These are phyloP conservation scores for Pangasianodon hypophthalmus DNA, from an alignment of 2,113 vertebrate genomes.

Conservation along the genomic window DNA sequence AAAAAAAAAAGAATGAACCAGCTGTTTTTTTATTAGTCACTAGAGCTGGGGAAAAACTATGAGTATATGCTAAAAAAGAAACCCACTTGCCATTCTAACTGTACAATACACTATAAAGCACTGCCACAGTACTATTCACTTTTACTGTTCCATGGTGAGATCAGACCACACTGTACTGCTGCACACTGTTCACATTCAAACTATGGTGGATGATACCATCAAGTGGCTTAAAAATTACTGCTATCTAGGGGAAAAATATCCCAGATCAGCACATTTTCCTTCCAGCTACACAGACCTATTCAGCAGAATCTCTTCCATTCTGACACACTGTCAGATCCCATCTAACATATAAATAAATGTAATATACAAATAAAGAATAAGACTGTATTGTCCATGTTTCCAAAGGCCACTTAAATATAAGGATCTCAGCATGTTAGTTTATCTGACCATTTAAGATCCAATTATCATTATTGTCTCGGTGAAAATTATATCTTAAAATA, in stretches of 20 bases:
- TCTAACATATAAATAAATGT: neutral
- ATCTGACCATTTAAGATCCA: neutral
- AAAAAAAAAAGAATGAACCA: neutral
- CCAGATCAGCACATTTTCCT: slow-evolving; percentile 36
- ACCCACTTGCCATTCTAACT: neutral
- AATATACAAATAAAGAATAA: neutral
- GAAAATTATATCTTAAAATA: neutral
- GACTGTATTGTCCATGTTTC: neutral
- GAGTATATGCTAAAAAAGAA: neutral
- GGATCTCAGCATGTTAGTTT: neutral
- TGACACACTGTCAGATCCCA: neutral
- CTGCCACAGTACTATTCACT: neutral
- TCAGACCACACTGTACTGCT: neutral
- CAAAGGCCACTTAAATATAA: neutral
- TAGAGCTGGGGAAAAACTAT: neutral
- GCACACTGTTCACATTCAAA: neutral
- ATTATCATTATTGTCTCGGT: neutral
- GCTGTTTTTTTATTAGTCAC: neutral
- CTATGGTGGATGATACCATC: neutral
- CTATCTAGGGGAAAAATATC: slow-evolving; percentile 33
- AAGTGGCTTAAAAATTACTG: slow-evolving; percentile 26
- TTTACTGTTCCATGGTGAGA: slow-evolving; percentile 1
- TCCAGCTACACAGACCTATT: slow-evolving; percentile 14
- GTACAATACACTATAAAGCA: neutral
- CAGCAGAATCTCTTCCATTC: slow-evolving; percentile 10